phyloP scores from a whole-genome alignment of 2,888 invertebrate genomes.

The Elaeidobius kamerunicus region DNA sequence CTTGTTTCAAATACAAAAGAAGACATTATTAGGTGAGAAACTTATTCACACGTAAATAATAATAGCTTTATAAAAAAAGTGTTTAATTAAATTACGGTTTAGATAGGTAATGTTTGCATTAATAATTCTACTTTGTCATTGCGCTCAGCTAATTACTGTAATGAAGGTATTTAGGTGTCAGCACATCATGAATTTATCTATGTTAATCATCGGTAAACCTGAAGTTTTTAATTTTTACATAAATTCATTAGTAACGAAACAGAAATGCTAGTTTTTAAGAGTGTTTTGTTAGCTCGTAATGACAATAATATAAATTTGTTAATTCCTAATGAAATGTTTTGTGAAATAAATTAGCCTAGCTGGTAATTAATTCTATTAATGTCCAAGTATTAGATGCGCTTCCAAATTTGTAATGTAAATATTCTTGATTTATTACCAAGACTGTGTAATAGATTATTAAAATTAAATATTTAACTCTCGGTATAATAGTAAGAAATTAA shows the following conservation, averaged over 20 bases:
- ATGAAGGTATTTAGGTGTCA: slow-evolving; percentile 19
- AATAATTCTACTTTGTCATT: slow-evolving; percentile 20
- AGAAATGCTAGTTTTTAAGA: not conserved
- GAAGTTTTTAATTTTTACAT: slow-evolving; percentile 5
- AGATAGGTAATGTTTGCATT: slow-evolving; percentile 6
- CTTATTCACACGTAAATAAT: slow-evolving; percentile 1
- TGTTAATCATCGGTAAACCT: slow-evolving; percentile 3
- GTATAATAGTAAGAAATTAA: no score
- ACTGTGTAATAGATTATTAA: no score
- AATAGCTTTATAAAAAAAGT: slow-evolving; percentile 3
- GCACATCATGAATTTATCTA: slow-evolving; percentile 14
- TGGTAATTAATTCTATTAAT: not conserved
- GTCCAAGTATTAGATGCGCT: not conserved
- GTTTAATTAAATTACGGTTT: slow-evolving; percentile 15
- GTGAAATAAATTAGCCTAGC: not conserved
- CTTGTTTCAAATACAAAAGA: no score
- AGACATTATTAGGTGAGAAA: not conserved
- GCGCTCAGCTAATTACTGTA: slow-evolving; percentile 18
- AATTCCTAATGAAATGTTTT: not conserved
- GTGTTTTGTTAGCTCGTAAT: slow-evolving; percentile 5
- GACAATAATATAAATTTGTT: slow-evolving; percentile 3
- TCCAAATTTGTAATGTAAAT: not conserved
- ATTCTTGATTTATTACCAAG: no score
- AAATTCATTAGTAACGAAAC: slow-evolving; percentile 4
- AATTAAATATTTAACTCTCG: no score